Base-by-base conservation (phyloP, 2,797 vertebrate genomes). In the Anas capensis region DNA sequence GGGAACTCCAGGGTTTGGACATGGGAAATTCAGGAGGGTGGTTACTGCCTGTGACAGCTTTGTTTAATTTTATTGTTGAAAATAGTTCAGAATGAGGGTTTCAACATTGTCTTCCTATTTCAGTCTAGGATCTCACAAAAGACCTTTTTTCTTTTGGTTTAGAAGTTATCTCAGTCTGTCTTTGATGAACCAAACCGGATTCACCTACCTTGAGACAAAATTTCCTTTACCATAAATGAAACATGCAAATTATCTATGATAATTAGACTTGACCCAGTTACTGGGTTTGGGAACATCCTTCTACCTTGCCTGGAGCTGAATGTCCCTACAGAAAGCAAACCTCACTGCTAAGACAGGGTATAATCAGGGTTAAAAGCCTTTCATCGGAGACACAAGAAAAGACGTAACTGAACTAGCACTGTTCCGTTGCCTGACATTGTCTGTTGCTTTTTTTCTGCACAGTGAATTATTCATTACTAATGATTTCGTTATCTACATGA, bases 251-350 rank as follows among this genome's bases (percentile, higher is more conserved):
- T 95, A 85, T 89, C 90, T 95, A 92, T 95, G 88, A 96, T 95
- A 95, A 96, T 96, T 91, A 96, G 90, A 95, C 87, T 95, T 89
- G 96, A 96, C 91, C 91, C 94, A 95, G 86, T 94, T 96, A 81
- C 92, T 93, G 62, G 60, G 65, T 95, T 94, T 95, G 90, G 93
- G 91, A 94, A 93, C 93, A 90, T 92, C 66, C 62, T 96, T 87
- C 90, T 91, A 10, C 87, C 81, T 94, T 89, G 94, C 95, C 86
- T 95, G 82, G 53, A 95, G 92, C 84, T 94, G 86, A 92, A 71
- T 86, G 88, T 93, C 86, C 68, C 71, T 87, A 62, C 57, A 92
- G 89, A 96, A 96, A 92, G 65, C 54, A 92, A 93, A 94, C 93
- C 85, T 92, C 65, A 56, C 3, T 1, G 61, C 75, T 87, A 71